Evolutionary conservation across 2,797 vertebrate genomes (phyloP), one percentile per base, ranked within the genome.

Genomic region (Peromyscus melanophrys): DNA sequence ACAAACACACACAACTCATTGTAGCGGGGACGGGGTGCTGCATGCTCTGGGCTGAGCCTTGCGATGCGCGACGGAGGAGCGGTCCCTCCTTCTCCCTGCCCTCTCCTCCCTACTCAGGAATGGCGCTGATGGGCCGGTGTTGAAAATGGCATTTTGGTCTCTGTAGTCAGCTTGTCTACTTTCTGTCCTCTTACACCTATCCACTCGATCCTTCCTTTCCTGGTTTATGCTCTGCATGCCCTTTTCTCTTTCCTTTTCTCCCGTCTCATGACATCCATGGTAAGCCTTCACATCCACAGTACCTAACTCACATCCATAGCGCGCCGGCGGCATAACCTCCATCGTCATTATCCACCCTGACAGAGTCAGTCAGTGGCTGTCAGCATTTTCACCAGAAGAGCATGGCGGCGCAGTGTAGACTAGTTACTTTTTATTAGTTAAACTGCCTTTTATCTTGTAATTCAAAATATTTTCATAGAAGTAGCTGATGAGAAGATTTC

Each of bases 1-100:
- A 99, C 90, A 99, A 98, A 99, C 98, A 99, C 98, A 97, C 97
- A 98, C 98, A 95, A 97, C 97, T 98, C 99, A 98, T 98, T 98
- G 97, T 97, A 98, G 98, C 87, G 94, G 97, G 98, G 94, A 97
- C 96, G 92, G 97, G 97, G 97, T 92, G 98, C 96, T 98, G 98
- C 98, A 99, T 98, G 98, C 96, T 92, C 83, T 84, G 63, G 97
- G 97, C 97, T 49, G 89, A 97, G 97, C 92, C 97, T 90, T 96
- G 98, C 98, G 98, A 98, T 98, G 98, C 98, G 81, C 52, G 89
- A 80, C 1, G 63, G 37, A 93, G 73, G 67, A 81, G 57, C 31
- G 52, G 12, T 59, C 43, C 96, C 94, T 89, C 78, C 94, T 85
- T 31, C 89, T 29, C 63, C 43, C 0, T 0, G 7, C 95, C 78